phyloP scores from a whole-genome alignment of 2,797 vertebrate species.

The Harpagifer antarcticus region DNA sequence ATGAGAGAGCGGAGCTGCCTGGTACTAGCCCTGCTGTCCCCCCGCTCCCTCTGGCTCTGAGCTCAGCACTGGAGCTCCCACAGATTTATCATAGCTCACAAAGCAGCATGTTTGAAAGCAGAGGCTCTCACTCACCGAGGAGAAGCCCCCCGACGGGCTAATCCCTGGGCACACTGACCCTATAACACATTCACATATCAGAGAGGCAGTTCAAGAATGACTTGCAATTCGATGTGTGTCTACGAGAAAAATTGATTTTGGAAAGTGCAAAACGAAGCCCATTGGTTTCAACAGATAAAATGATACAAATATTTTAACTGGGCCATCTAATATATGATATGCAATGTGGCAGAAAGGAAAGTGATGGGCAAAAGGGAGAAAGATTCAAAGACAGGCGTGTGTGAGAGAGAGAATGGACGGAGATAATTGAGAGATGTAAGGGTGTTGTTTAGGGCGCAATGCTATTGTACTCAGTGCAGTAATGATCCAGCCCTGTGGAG shows the following conservation, averaged over 20 bases:
- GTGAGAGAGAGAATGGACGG: constrained; percentile 29
- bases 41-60: constrained; percentile 78
- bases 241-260: constrained; percentile 40
- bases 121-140: constrained; percentile 72
- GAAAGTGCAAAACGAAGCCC: constrained; percentile 38
- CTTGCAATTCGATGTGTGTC: constrained; percentile 53
- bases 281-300: constrained; percentile 41
- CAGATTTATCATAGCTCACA: constrained; percentile 87
- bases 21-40: constrained; percentile 79
- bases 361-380: constrained; percentile 10
- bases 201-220: constrained; percentile 58
- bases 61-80: constrained; percentile 77
- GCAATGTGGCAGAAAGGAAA: constrained; percentile 15
- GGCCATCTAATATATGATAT: constrained; percentile 26
- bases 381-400: constrained; percentile 33
- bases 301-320: constrained; percentile 40
- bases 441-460: constrained; percentile 42
- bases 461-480: constrained; percentile 52
- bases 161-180: constrained; percentile 76
- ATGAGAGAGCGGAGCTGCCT: constrained; percentile 85
- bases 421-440: constrained; percentile 60
- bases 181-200: constrained; percentile 71
- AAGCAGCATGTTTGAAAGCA: constrained; percentile 78
- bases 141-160: constrained; percentile 58
- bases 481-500: constrained; percentile 59